These are phyloP conservation scores for Neosalanx taihuensis DNA, from an alignment of 2,797 vertebrate species.

Conservation along the genomic window DNA sequence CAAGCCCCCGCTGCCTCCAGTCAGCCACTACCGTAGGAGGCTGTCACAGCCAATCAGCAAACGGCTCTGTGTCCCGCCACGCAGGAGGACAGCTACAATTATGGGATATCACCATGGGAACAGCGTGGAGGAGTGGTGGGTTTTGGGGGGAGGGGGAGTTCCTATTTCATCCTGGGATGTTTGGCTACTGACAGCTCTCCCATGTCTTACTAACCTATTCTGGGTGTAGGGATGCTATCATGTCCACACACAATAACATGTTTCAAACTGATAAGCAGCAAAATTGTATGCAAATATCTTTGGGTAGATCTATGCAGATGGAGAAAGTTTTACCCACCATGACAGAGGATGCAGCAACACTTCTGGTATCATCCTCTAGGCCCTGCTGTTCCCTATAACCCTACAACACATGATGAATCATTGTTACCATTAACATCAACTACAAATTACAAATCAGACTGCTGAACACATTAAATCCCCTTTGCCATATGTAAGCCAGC, in stretches of 20 bases:
- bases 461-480: background rate
- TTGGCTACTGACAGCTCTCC: conserved; percentile 1
- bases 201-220: background rate
- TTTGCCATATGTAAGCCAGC: no score
- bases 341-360: conserved; percentile 57
- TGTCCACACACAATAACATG: background rate
- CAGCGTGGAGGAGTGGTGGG: conserved; percentile 13
- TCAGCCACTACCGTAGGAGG: conserved; percentile 61
- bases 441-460: background rate
- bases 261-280: background rate
- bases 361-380: conserved; percentile 56
- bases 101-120: conserved; percentile 75
- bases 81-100: conserved; percentile 70
- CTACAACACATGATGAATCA: conserved; percentile 38
- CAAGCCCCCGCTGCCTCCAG: conserved; percentile 68
- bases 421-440: conserved; percentile 2
- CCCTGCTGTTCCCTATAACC: conserved; percentile 41
- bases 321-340: conserved; percentile 35
- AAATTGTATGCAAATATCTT: background rate
- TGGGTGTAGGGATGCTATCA: conserved; percentile 5
- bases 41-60: conserved; percentile 82
- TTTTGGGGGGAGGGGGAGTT: conserved; percentile 48
- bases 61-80: conserved; percentile 64
- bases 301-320: background rate
- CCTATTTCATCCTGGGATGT: conserved; percentile 65